Evolutionary conservation across 2,888 invertebrate genomes (phyloP).

Genomic region (Stenchaetothrips biformis): DNA sequence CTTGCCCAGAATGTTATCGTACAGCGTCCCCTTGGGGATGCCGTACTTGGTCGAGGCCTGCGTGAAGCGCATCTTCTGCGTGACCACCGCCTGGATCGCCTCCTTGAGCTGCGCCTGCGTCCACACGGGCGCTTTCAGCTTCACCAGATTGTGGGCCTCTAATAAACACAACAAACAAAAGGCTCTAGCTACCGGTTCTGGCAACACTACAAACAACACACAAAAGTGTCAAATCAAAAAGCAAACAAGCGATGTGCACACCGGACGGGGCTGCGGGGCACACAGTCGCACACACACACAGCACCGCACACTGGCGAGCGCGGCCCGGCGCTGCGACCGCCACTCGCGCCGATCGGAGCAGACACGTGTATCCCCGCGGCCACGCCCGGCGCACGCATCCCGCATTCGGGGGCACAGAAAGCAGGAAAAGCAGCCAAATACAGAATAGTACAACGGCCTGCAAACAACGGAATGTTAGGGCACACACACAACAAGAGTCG

Average conservation of each 20-base stretch:
- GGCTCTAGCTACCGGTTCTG: conserved; percentile 4
- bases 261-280: no score
- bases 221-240: conserved; percentile 3
- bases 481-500: background rate
- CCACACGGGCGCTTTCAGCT: conserved; percentile 71
- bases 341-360: background rate
- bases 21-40: conserved; percentile 71
- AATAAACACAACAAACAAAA: conserved; percentile 18
- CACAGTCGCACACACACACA: no score
- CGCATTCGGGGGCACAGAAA: no score
- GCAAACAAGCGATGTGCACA: background rate
- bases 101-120: conserved; percentile 67
- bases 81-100: conserved; percentile 69
- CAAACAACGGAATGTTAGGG: background rate
- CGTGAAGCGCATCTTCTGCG: conserved; percentile 71
- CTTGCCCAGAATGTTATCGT: conserved; percentile 72
- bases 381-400: no score
- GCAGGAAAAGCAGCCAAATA: no score
- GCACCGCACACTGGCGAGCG: background rate
- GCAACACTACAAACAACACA: background rate
- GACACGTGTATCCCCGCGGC: no score
- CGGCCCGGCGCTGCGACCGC: background rate
- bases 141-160: conserved; percentile 51
- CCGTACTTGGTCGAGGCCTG: conserved; percentile 66
- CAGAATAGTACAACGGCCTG: background rate